A percentile compares a stretch with the other conserved stretches of the same genome.
phyloP scores from a whole-genome alignment of 2,888 invertebrate species.

The Parnassius smintheus region DNA sequence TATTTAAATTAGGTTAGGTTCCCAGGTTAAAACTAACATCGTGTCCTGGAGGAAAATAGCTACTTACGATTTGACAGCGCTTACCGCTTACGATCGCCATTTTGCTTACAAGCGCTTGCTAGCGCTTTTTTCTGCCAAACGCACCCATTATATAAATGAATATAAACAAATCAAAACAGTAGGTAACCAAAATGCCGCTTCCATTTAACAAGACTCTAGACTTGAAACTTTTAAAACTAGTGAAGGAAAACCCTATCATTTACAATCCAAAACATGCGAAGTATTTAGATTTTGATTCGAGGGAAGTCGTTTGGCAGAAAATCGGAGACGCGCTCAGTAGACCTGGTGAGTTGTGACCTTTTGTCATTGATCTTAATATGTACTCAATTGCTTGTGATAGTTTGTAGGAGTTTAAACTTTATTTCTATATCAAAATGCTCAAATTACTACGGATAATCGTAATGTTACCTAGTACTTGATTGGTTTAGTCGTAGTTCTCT shows the following conservation, averaged over 20 bases:
- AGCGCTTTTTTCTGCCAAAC: too few relatives aligned
- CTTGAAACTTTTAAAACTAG: constrained; percentile 54
- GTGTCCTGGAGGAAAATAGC: too few relatives aligned
- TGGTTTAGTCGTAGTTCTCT: too few relatives aligned
- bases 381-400: constrained; percentile 2
- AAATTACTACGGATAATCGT: too few relatives aligned
- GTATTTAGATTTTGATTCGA: constrained; percentile 56
- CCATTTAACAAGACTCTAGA: constrained; percentile 61
- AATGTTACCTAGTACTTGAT: too few relatives aligned
- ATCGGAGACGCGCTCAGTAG: constrained; percentile 61
- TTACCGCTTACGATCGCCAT: too few relatives aligned
- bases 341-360: constrained; percentile 52
- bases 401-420: not conserved
- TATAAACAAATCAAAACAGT: constrained; percentile 8
- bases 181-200: constrained; percentile 50
- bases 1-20: too few relatives aligned
- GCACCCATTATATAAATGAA: constrained; percentile 18
- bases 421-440: not conserved
- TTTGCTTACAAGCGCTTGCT: too few relatives aligned
- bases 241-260: constrained; percentile 56
- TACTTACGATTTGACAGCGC: too few relatives aligned
- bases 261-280: constrained; percentile 61
- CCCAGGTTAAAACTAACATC: too few relatives aligned
- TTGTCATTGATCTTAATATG: not conserved
- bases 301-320: constrained; percentile 69